Conservation (phyloP, 2,113 vertebrate genomes). For the Uropsilus gracilis region DNA sequence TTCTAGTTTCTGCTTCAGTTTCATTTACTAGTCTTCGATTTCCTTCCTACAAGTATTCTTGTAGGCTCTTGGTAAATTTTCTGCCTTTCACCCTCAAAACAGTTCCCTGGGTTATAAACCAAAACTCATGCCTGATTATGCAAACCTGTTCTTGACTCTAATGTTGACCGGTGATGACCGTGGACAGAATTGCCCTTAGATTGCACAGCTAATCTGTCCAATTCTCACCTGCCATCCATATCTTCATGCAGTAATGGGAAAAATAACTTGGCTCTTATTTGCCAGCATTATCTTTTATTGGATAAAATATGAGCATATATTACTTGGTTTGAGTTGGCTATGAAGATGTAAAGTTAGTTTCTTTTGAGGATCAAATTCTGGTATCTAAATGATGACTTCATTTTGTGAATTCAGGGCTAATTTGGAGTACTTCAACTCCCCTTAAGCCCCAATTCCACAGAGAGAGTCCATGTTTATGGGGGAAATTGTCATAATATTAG, state of each 20-base stretch:
- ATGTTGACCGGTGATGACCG: neutral
- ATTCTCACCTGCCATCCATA: neutral
- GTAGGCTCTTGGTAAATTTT: neutral
- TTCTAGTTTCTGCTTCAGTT: conserved; percentile 25
- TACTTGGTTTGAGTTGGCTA: conserved; percentile 10
- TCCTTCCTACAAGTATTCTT: neutral
- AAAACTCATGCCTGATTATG: neutral
- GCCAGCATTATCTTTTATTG: neutral
- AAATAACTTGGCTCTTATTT: neutral
- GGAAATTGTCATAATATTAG: conserved; percentile 47
- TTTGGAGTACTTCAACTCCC: neutral
- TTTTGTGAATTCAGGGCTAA: conserved; percentile 25
- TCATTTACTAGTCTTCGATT: neutral
- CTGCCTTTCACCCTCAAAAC: neutral
- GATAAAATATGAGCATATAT: neutral
- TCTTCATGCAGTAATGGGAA: neutral
- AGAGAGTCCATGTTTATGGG: neutral
- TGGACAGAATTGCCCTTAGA: too few relatives aligned
- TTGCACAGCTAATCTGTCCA: neutral
- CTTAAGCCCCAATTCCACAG: neutral
- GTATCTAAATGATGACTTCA: neutral
- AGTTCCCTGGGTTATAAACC: neutral
- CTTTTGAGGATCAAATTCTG: conserved; percentile 9
- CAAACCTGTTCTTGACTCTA: neutral
- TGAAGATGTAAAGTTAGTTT: conserved; percentile 18